These are phyloP conservation scores for Urocyon cinereoargenteus DNA, from an alignment of 2,797 vertebrate species.

Conservation along the genomic window DNA sequence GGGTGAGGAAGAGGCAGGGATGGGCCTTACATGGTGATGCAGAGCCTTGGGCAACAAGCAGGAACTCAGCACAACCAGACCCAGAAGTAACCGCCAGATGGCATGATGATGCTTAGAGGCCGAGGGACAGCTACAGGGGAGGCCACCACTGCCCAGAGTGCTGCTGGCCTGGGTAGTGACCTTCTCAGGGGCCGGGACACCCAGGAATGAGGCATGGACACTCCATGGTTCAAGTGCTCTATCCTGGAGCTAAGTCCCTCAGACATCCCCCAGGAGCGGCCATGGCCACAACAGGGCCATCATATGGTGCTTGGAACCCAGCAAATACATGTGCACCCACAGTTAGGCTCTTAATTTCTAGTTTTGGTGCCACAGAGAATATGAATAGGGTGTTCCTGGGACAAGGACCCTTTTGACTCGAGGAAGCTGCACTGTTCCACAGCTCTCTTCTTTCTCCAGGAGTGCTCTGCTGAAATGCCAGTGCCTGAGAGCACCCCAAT, in stretches of 20 bases:
- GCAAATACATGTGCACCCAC: not conserved
- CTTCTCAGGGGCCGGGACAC: not conserved
- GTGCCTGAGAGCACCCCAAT: not conserved
- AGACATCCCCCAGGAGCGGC: not conserved
- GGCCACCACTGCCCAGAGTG: too few species aligned
- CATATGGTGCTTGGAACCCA: not conserved
- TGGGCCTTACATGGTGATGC: not conserved
- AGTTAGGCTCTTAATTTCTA: not conserved
- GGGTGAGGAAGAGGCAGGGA: not conserved
- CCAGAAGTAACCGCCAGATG: too few species aligned
- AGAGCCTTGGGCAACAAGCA: not conserved
- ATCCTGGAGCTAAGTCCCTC: not conserved
- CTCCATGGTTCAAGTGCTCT: not conserved
- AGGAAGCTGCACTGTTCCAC: not conserved
- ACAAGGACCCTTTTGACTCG: not conserved
- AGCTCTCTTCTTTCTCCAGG: not conserved
- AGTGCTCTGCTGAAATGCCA: not conserved
- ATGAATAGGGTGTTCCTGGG: not conserved
- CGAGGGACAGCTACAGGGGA: not conserved
- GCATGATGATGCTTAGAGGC: not conserved
- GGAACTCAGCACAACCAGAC: not conserved
- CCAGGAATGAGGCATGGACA: not conserved
- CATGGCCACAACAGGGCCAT: not conserved
- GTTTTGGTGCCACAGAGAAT: not conserved
- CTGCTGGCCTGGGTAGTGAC: too few species aligned